Conservation (phyloP, 2,888 invertebrate genomes). For the Gari tellinella region DNA sequence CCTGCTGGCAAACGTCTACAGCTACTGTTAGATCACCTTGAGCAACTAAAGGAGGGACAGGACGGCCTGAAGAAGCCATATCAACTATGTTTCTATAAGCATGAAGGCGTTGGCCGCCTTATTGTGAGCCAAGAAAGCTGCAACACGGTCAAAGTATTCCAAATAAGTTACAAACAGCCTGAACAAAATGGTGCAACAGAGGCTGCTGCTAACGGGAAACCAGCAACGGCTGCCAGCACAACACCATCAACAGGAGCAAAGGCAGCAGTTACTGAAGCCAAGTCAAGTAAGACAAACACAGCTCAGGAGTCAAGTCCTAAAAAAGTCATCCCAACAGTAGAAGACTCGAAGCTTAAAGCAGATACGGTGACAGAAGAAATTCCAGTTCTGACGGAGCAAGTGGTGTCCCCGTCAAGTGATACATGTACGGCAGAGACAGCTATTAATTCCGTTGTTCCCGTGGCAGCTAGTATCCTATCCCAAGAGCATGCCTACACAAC, state of each 20-base stretch:
- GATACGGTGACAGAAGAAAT: no score
- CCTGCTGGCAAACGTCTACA: slow-evolving; percentile 48
- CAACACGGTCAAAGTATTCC: slow-evolving; percentile 49
- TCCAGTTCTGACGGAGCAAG: no score
- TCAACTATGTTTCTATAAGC: slow-evolving; percentile 45
- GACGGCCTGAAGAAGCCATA: slow-evolving; percentile 45
- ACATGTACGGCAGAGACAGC: no score
- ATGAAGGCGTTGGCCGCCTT: slow-evolving; percentile 25
- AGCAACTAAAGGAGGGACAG: slow-evolving; percentile 24
- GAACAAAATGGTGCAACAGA: slow-evolving; percentile 21
- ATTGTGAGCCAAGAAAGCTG: slow-evolving; percentile 53
- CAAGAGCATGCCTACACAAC: no score
- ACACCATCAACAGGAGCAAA: not conserved
- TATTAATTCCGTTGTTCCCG: no score
- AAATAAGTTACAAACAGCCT: slow-evolving; percentile 26
- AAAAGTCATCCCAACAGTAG: no score
- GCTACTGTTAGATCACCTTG: slow-evolving; percentile 34
- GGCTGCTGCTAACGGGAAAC: slow-evolving; percentile 23
- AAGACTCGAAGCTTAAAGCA: no score
- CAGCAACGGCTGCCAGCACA: not conserved
- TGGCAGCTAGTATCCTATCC: no score
- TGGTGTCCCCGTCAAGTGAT: no score
- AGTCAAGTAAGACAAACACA: not conserved
- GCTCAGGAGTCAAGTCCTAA: no score
- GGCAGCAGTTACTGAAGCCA: not conserved